These are phyloP conservation scores for Abrostola tripartita DNA, from an alignment of 2,888 invertebrate genomes.

Conservation along the genomic window DNA sequence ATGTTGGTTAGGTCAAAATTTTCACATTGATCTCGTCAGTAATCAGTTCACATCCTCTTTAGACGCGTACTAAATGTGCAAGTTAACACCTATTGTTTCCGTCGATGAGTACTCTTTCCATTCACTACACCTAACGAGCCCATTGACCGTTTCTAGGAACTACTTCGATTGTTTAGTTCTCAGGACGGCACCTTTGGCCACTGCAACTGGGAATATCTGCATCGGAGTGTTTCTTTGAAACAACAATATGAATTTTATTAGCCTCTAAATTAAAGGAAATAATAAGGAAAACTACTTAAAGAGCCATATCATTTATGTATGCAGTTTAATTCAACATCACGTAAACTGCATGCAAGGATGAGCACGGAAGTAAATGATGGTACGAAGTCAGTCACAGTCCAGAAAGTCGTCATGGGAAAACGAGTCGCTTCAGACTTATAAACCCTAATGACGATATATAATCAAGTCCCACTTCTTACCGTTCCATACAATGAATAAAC, in stretches of 20 bases:
- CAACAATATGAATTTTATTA: constrained; percentile 48
- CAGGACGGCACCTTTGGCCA: constrained; percentile 72
- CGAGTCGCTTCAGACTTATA: constrained; percentile 68
- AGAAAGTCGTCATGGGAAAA: constrained; percentile 83
- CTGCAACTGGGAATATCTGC: constrained; percentile 61
- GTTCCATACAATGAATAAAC: constrained; percentile 25
- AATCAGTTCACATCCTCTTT: constrained; percentile 74
- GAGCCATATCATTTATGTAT: constrained; percentile 20
- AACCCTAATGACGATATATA: constrained; percentile 63
- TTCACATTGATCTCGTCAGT: constrained; percentile 56
- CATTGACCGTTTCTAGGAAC: constrained; percentile 74
- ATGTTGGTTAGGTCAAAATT: constrained; percentile 15
- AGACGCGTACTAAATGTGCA: constrained; percentile 67
- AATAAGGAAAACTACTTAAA: constrained; percentile 50
- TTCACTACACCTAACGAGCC: constrained; percentile 68
- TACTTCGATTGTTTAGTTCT: constrained; percentile 74
- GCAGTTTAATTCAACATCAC: constrained; percentile 49
- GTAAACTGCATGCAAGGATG: constrained; percentile 62
- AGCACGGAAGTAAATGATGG: constrained; percentile 61
- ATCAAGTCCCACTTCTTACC: constrained; percentile 16
- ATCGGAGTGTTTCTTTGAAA: constrained; percentile 59
- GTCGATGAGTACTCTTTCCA: constrained; percentile 70
- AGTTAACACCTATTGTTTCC: constrained; percentile 79
- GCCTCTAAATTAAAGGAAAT: constrained; percentile 66
- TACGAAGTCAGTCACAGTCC: constrained; percentile 73